Base-by-base conservation (phyloP, 2,888 invertebrate genomes). In the Melanotus villosus region DNA sequence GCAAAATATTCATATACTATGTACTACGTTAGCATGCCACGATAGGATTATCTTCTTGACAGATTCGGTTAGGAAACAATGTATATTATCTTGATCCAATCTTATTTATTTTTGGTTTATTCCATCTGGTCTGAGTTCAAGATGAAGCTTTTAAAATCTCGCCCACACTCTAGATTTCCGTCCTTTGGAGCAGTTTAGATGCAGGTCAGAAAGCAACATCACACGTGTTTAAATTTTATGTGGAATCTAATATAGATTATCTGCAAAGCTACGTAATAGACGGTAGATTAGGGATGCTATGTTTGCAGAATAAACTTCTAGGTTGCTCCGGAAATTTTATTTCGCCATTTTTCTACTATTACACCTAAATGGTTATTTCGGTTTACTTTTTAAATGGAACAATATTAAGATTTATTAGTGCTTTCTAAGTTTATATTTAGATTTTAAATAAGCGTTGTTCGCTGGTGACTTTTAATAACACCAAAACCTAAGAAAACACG, bases 201-300 rank as follows among this genome's bases (percentile, higher is more conserved):
- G 52, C 52, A 62, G 62, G 36, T 50, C 56, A 56, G 38, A 36
- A 30, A 14, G 34, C 18, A 54, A 21, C 65, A 32, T 32, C 34
- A 56, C 21, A 63, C 62, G 57, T 66, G 65, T 67, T 63, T 62
- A 60, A 63, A 36, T 47, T 70, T 66, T 58, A 47, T 52, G 65
- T 54, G 60, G 58, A 66, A 62, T 68, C 66, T 65, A 58, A 64
- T 54, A 64, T 43, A 56, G 64, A 64, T 64, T 64, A 62, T 62
- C 62, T 62, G 32, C 50, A 36, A 62, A 62, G 50, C 62, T 50
- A 34, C 32, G 56, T 56, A 64, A 64, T 64, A 56, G 54, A 56
- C 56, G 56, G 54, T 9, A 41, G 21, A 56, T 64, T 64, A 64
- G 43, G 54, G 54, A 23, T 34, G 56, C 43, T 56, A 43, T 64